A percentile compares a stretch with the other conserved stretches of the same genome.
These are phyloP conservation scores for Agrochola lota DNA, from an alignment of 2,888 invertebrate genomes.

Conservation along the genomic window DNA sequence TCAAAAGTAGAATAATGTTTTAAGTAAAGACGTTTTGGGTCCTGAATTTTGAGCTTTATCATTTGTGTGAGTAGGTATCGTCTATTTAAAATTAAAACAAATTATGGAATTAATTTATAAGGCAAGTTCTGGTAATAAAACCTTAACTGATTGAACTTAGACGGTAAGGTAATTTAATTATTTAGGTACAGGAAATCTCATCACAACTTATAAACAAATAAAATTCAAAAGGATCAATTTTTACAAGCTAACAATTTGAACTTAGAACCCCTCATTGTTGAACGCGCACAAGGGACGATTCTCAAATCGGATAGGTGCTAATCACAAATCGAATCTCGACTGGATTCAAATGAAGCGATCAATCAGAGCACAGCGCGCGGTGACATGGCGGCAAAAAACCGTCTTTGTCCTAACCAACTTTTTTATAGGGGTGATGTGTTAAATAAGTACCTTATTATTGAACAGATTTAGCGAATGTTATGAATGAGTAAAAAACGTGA, in stretches of 20 bases:
- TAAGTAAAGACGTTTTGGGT: background rate
- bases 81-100: background rate
- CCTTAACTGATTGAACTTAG: background rate
- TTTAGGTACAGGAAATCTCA: background rate
- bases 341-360: conserved; percentile 86
- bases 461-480: conserved; percentile 27
- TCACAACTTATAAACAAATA: conserved; percentile 3
- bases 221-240: conserved; percentile 9
- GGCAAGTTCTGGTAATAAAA: background rate
- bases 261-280: conserved; percentile 43
- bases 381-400: conserved; percentile 75
- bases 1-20: background rate
- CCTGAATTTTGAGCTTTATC: background rate
- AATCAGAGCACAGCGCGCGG: conserved; percentile 82
- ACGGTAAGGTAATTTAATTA: background rate
- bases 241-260: conserved; percentile 50
- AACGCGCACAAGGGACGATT: conserved; percentile 66
- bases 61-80: background rate
- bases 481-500: background rate
- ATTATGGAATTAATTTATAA: background rate
- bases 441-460: conserved; percentile 37
- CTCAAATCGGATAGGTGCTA: conserved; percentile 75
- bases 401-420: conserved; percentile 57
- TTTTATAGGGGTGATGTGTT: conserved; percentile 52
- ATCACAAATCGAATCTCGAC: conserved; percentile 86